Conservation (phyloP, 2,888 invertebrate species). For the Lepidochitona cinerea region DNA sequence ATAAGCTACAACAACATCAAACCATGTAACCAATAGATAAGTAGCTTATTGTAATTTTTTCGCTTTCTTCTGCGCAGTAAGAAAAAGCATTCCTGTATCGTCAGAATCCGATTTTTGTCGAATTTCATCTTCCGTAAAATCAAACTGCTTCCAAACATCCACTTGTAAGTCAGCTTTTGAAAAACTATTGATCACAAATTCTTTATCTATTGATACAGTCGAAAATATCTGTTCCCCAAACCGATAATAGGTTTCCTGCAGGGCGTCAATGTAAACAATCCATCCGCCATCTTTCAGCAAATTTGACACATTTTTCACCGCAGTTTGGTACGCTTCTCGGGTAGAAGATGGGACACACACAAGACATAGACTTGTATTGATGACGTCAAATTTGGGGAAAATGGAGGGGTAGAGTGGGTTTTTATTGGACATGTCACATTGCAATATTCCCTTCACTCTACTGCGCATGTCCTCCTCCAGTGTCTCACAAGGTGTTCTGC, state of each 20-base stretch:
- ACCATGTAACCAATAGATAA: too few relatives aligned
- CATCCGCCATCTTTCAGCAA: neutral
- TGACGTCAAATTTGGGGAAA: neutral
- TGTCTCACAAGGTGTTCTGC: neutral
- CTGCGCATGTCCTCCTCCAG: neutral
- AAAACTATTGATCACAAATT: neutral
- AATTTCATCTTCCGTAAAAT: neutral
- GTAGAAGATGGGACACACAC: neutral
- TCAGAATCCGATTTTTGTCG: neutral
- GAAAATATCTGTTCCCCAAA: neutral
- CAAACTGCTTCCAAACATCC: neutral
- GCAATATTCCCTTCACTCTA: neutral
- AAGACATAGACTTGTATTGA: neutral
- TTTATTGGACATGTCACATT: neutral
- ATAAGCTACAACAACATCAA: too few relatives aligned
- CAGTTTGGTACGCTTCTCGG: neutral
- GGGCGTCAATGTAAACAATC: neutral
- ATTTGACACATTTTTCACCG: neutral
- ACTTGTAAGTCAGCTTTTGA: neutral
- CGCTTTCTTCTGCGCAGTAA: neutral
- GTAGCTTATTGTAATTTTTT: too few relatives aligned
- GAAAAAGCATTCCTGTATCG: neutral
- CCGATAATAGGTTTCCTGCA: neutral
- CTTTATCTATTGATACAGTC: neutral
- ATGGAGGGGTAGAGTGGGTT: neutral